Evolutionary conservation across 2,888 invertebrate genomes (phyloP), one percentile per base, ranked within the genome.

Genomic region (Hoplodrina ambigua): DNA sequence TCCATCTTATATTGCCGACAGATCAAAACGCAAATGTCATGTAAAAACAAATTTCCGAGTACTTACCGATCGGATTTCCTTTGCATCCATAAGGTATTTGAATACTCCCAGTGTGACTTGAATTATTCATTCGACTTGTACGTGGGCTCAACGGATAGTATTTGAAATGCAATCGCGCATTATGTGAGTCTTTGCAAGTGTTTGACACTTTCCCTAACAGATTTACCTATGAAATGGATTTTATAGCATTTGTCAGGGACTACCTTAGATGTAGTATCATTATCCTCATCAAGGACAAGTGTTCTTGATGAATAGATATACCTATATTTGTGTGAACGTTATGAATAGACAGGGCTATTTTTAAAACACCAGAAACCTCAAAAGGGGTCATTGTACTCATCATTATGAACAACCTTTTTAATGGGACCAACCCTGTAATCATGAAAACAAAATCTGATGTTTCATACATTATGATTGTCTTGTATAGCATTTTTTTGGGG

Each of bases 111-210:
- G 84, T 84, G 80, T 81, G 72, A 55, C 50, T 79, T 93, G 92
- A 92, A 94, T 93, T 88, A 94, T 93, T 92, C 92, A 93, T 92
- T 75, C 72, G 83, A 83, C 87, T 89, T 83, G 86, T 84, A 86
- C 81, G 84, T 86, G 84, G 86, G 84, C 85, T 81, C 83, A 82
- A 85, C 87, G 87, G 86, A 88, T 89, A 87, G 87, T 88, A 90
- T 91, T 90, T 89, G 88, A 87, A 89, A 92, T 92, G 92, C 90
- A 89, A 87, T 90, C 86, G 86, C 88, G 89, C 89, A 91, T 92
- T 90, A 92, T 91, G 92, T 86, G 89, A 82, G 88, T 88, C 85
- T 87, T 87, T 85, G 83, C 85, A 84, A 86, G 81, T 87, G 88
- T 87, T 86, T 84, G 85, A 85, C 87, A 86, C 79, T 83, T 82